Base-by-base conservation (phyloP, 2,888 invertebrate genomes). In the Ichneumoninae sp. region DNA sequence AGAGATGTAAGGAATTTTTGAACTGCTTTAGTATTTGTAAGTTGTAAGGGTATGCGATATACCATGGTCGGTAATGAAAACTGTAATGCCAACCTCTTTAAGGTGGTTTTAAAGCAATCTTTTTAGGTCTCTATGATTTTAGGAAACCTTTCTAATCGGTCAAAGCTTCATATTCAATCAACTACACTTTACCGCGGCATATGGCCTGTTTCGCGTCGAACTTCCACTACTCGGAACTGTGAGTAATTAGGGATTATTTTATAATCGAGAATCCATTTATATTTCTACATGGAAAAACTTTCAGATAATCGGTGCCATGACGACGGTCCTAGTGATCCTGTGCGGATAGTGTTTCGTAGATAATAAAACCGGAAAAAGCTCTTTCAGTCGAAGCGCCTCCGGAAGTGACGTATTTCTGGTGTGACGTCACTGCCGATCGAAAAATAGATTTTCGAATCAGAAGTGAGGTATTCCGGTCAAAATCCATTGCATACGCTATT, bases 241-340 rank as follows among this genome's bases (percentile, higher is more conserved):
- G 36, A 65, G 36, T 40, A 36, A n/a, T 36, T 30, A 22, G 2
- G 6, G 1, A 54, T 8, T 22, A 54, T 3, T 22, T 8, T 19
- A 22, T 8, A 22, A 54, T 22, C 22, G 1, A 22, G 10, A 8
- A 57, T 22, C 26, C 10, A 3, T 8, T 54, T 54, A 0, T 1
- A 22, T 22, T 22, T 19, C 19, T 19, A 2, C 22, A 54, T 54
- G 54, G 0, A 1, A 7, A 65, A 5, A 36, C 30, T 65, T 65
- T 65, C 65, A 65, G 65, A 33, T 65, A 65, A 16, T 65, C 33
- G 65, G 40, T n/a, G 65, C 65, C 2, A 33, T 65, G 33, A 65
- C 65, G n/a, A 65, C 65, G 19, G 6, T 33, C n/a, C n/a, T 65
- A 8, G 65, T 65, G 4, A n/a, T 33, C 36, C 5, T 65, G 54